Percentiles rank a stretch among this genome's conserved stretches.
Conservation (phyloP, 1,140 invertebrate species). For the Tetragnatha versicolor region DNA sequence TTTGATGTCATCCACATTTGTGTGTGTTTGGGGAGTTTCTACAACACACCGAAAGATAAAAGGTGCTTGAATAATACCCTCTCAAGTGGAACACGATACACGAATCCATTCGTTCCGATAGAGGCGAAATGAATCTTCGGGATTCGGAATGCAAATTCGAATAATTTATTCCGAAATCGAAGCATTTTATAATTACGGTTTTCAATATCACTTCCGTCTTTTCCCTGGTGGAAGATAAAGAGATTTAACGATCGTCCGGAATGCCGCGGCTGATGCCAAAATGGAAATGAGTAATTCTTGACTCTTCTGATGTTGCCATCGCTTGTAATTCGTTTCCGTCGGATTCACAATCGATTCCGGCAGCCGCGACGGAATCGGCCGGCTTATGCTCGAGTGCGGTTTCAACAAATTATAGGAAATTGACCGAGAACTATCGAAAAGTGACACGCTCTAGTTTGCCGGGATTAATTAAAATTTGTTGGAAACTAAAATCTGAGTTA, state of each 20-base stretch:
- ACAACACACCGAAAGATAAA: too few relatives aligned
- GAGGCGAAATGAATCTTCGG: too few relatives aligned
- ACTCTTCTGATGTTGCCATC: conserved; percentile 6
- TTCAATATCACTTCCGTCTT: conserved; percentile 9
- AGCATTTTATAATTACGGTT: conserved; percentile 36
- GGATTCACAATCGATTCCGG: conserved; percentile 20
- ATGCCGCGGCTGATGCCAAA: too few relatives aligned
- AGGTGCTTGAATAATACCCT: too few relatives aligned
- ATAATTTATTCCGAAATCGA: conserved; percentile 32
- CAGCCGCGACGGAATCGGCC: conserved; percentile 6
- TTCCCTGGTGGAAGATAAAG: conserved; percentile 17
- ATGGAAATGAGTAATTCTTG: conserved; percentile 20
- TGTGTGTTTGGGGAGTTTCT: too few relatives aligned
- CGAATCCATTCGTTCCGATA: too few relatives aligned
- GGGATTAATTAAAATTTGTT: conserved; percentile 11
- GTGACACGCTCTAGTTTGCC: conserved; percentile 6
- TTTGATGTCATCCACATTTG: too few relatives aligned
- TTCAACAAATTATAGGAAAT: conserved; percentile 33
- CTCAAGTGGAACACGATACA: too few relatives aligned
- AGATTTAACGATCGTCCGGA: conserved; percentile 26
- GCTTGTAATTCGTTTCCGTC: conserved; percentile 12
- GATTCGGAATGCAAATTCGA: conserved; percentile 18
- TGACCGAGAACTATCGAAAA: conserved; percentile 34
- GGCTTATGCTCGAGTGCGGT: background rate
- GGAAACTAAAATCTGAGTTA: too few relatives aligned